phyloP scores from a whole-genome alignment of 2,113 vertebrate species.

The Clinocottus analis region DNA sequence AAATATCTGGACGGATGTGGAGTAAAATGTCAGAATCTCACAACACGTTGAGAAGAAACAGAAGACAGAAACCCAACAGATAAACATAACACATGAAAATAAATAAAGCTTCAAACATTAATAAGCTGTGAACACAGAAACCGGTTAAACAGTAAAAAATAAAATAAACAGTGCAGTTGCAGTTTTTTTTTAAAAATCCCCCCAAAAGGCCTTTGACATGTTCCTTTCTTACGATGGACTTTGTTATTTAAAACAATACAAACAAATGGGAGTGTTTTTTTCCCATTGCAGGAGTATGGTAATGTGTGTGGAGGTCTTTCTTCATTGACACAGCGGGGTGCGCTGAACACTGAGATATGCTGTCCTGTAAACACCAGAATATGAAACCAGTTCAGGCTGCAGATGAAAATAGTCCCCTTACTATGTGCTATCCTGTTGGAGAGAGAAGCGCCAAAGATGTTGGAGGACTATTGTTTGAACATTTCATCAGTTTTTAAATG shows the following conservation, averaged over 20 bases:
- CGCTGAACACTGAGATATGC: background rate
- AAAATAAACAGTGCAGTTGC: background rate
- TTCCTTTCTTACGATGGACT: background rate
- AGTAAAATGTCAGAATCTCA: constrained; percentile 5
- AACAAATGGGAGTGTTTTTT: background rate
- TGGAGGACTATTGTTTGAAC: no score
- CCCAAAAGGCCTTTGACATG: background rate
- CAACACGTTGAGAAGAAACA: background rate
- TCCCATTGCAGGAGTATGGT: background rate
- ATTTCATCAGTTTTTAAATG: background rate
- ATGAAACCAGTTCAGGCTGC: background rate
- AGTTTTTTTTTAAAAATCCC: background rate
- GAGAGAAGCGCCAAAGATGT: background rate
- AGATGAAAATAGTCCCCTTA: background rate
- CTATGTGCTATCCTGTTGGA: background rate
- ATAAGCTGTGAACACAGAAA: background rate
- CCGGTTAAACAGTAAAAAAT: background rate
- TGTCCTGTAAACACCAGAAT: constrained; percentile 1
- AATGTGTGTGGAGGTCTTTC: background rate
- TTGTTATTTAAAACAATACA: no score
- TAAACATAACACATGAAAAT: constrained; percentile 13
- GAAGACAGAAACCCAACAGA: background rate
- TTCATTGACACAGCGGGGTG: background rate
- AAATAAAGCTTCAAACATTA: background rate
- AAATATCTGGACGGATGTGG: background rate